Conservation (phyloP, 2,113 vertebrate genomes). For the Scophthalmus maximus region DNA sequence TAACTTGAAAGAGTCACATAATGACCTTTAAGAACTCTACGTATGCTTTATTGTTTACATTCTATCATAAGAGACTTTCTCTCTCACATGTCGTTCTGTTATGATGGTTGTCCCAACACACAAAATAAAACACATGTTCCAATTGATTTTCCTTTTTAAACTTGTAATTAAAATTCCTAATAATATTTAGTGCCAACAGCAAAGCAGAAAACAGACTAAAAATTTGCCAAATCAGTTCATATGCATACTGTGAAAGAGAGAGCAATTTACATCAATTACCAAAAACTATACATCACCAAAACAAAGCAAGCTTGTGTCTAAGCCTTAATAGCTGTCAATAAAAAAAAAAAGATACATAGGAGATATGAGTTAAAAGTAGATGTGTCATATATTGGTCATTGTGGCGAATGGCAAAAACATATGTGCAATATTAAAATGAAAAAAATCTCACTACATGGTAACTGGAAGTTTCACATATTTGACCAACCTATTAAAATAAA, state of each 20-base stretch:
- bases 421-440: conserved; percentile 45
- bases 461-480: conserved; percentile 32
- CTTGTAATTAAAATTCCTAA: conserved; percentile 38
- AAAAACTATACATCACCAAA: conserved; percentile 67
- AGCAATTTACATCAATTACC: conserved; percentile 69
- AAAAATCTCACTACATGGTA: conserved; percentile 44
- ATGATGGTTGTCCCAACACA: conserved; percentile 23
- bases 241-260: conserved; percentile 57
- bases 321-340: conserved; percentile 26
- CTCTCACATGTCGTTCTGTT: conserved; percentile 2
- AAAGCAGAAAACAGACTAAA: conserved; percentile 32
- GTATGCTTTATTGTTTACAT: conserved; percentile 55
- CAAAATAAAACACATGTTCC: conserved; percentile 22
- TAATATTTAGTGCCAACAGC: conserved; percentile 23
- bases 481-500: conserved; percentile 14
- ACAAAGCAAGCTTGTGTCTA: conserved; percentile 70
- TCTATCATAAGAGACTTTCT: conserved; percentile 43
- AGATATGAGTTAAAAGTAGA: conserved; percentile 57
- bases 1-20: conserved; percentile 29
- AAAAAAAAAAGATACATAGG: no score
- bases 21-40: conserved; percentile 31
- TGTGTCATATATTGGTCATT: conserved; percentile 50
- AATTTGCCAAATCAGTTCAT: conserved; percentile 53
- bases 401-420: conserved; percentile 34
- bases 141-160: conserved; percentile 45